Evolutionary conservation across 1,140 invertebrate species (phyloP).

Genomic region (Dinoponera quadriceps): DNA sequence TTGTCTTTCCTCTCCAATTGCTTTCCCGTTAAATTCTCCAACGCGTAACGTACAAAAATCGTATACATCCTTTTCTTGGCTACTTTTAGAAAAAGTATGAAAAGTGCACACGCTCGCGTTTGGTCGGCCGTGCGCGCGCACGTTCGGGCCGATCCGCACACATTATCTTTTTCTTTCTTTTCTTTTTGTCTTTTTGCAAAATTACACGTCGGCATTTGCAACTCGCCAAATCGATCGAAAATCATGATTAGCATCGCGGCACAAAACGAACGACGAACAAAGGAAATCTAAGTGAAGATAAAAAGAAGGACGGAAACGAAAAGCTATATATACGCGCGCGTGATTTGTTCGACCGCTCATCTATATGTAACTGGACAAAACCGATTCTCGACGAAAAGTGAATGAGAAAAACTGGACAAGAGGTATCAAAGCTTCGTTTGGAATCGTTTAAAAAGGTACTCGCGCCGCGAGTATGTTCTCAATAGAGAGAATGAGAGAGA

Average conservation of each 20-base stretch:
- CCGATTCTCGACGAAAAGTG: slow-evolving; percentile 44
- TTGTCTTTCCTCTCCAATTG: slow-evolving; percentile 55
- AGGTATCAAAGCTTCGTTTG: slow-evolving; percentile 68
- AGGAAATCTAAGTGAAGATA: slow-evolving; percentile 49
- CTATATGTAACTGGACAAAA: slow-evolving; percentile 21
- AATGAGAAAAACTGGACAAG: slow-evolving; percentile 66
- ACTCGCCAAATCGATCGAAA: slow-evolving; percentile 27
- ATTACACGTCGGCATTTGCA: slow-evolving; percentile 18
- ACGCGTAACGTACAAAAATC: slow-evolving; percentile 71
- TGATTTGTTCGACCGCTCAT: slow-evolving; percentile 40
- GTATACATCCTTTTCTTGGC: slow-evolving; percentile 61
- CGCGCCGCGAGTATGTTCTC: slow-evolving; percentile 75
- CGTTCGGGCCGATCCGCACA: slow-evolving; percentile 24
- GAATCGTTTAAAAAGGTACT: slow-evolving; percentile 70
- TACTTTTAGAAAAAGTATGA: slow-evolving; percentile 66
- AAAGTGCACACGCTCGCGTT: slow-evolving; percentile 65
- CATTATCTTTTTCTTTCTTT: background rate
- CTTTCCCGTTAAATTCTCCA: slow-evolving; percentile 28
- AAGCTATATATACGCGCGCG: slow-evolving; percentile 9
- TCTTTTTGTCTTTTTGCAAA: slow-evolving; percentile 21
- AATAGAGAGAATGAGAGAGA: slow-evolving; percentile 77
- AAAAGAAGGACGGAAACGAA: slow-evolving; percentile 59
- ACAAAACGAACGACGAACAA: slow-evolving; percentile 31
- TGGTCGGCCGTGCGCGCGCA: slow-evolving; percentile 26
- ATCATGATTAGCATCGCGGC: slow-evolving; percentile 38